Evolutionary conservation across 2,888 invertebrate species (phyloP).

Genomic region (Rotaria macrura): DNA sequence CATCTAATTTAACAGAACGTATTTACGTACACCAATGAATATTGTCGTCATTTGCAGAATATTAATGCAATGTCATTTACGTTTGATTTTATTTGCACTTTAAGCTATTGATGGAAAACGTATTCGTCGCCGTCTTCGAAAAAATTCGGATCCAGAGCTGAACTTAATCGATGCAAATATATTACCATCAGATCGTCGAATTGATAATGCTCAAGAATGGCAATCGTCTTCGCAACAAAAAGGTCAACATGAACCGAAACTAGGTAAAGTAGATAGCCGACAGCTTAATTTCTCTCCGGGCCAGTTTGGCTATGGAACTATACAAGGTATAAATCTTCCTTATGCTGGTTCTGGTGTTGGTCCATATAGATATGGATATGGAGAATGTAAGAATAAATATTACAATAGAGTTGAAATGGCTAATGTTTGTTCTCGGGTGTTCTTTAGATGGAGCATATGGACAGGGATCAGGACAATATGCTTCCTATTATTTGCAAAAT

Average conservation of each 20-base stretch:
- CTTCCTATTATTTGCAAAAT: background rate
- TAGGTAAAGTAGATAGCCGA: background rate
- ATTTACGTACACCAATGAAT: background rate
- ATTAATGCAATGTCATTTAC: no score
- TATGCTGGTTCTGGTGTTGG: background rate
- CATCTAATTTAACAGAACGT: background rate
- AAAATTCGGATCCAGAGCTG: background rate
- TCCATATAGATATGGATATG: background rate
- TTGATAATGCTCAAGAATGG: background rate
- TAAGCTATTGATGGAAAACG: background rate
- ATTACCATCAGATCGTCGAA: background rate
- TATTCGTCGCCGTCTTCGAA: background rate
- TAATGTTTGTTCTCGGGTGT: no score
- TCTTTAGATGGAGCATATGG: background rate
- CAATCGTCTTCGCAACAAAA: background rate
- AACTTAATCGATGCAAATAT: background rate
- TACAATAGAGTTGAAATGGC: background rate
- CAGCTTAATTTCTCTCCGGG: background rate
- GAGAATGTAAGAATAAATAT: background rate
- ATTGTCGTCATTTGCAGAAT: no score
- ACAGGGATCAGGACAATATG: background rate
- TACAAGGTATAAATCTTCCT: background rate
- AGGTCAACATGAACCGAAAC: background rate
- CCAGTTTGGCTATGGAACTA: background rate
- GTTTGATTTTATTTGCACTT: background rate